These are phyloP conservation scores for Beaufortia kweichowensis DNA, from an alignment of 2,113 vertebrate species.

Conservation along the genomic window DNA sequence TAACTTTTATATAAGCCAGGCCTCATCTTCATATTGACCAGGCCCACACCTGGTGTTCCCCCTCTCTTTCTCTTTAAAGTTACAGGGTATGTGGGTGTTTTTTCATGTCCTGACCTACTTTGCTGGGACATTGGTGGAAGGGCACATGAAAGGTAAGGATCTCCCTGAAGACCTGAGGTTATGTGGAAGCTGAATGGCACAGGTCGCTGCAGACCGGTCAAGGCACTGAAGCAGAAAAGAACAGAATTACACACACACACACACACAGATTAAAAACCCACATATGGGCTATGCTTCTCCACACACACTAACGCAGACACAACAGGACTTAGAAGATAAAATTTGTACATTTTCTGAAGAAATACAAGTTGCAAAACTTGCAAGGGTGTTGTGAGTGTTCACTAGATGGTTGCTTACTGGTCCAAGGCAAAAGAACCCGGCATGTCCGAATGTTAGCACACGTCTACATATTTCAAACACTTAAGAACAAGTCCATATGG, in stretches of 20 bases:
- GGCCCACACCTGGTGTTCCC: slow-evolving; percentile 1
- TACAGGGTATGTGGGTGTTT: not conserved
- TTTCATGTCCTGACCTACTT: slow-evolving; percentile 47
- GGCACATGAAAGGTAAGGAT: slow-evolving; percentile 49
- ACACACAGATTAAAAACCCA: not conserved
- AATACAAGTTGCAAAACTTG: too few species aligned
- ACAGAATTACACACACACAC: slow-evolving; percentile 24
- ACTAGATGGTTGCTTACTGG: too few species aligned
- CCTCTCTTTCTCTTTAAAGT: slow-evolving; percentile 4
- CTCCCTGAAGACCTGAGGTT: slow-evolving; percentile 43
- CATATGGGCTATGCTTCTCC: not conserved
- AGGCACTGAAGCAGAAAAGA: slow-evolving; percentile 38
- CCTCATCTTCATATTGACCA: not conserved
- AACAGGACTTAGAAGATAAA: not conserved
- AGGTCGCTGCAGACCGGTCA: slow-evolving; percentile 30
- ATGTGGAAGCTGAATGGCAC: slow-evolving; percentile 32
- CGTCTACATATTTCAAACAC: not conserved
- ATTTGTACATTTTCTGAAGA: not conserved
- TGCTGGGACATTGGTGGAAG: slow-evolving; percentile 36
- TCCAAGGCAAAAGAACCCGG: too few species aligned
- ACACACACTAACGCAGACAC: slow-evolving; percentile 11
- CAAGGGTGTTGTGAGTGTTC: too few species aligned
- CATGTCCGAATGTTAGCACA: not conserved
- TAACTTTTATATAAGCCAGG: not conserved
- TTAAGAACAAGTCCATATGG: not conserved